Conservation (phyloP, 2,113 vertebrate genomes). For the Nannospalax galili region DNA sequence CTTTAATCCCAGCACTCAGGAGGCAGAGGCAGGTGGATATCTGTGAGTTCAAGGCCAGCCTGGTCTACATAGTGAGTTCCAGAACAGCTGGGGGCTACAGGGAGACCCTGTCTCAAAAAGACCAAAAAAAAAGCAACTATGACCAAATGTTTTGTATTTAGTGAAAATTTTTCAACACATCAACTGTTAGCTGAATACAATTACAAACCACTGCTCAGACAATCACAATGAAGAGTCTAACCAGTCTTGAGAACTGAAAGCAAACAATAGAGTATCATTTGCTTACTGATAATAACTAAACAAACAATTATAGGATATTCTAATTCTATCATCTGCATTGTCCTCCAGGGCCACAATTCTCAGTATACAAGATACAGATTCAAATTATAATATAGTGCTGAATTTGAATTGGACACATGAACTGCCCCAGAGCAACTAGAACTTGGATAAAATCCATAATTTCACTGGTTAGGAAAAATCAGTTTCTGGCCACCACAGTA, state of each 20-base stretch:
- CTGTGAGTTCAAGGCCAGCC: too few species aligned
- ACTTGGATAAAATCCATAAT: slow-evolving; percentile 17
- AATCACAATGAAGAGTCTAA: slow-evolving; percentile 46
- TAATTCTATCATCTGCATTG: not conserved
- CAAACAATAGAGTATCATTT: not conserved
- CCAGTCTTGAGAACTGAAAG: not conserved
- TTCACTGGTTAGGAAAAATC: slow-evolving; percentile 16
- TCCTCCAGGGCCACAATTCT: slow-evolving; percentile 19
- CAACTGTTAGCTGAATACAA: not conserved
- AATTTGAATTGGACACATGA: not conserved
- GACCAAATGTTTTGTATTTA: not conserved
- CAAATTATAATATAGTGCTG: not conserved
- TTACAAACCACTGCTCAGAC: slow-evolving; percentile 5
- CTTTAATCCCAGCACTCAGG: too few species aligned
- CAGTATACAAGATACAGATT: not conserved
- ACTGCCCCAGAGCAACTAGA: not conserved
- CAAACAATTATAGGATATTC: not conserved
- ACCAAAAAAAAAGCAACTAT: too few species aligned
- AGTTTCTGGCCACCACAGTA: not conserved
- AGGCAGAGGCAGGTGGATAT: too few species aligned
- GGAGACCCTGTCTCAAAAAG: too few species aligned
- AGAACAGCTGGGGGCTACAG: too few species aligned
- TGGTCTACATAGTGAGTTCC: too few species aligned
- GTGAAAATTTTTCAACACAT: not conserved
- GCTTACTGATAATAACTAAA: slow-evolving; percentile 18